Conservation (phyloP, 2,888 invertebrate species). For the Cremastinae sp. region DNA sequence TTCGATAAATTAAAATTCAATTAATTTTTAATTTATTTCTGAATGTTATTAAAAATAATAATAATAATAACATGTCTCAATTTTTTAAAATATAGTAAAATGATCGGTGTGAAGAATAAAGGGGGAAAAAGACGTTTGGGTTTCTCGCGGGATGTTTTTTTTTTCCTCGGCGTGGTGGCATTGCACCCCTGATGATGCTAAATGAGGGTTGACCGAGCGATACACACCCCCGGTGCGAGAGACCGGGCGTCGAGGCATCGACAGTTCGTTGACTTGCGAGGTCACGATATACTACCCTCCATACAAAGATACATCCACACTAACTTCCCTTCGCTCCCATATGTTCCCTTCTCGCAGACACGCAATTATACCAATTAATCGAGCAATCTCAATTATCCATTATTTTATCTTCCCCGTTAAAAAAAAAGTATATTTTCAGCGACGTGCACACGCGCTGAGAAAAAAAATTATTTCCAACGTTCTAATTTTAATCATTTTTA, state of each 20-base stretch:
- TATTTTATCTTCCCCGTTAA: no score
- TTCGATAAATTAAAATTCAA: no score
- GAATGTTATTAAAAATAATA: not conserved
- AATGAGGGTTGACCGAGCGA: conserved; percentile 57
- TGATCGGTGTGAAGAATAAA: not conserved
- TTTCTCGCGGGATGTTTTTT: conserved; percentile 31
- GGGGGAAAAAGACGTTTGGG: conserved; percentile 8
- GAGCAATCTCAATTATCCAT: no score
- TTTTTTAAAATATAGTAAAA: not conserved
- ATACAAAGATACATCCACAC: conserved; percentile 30
- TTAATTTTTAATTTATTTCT: no score
- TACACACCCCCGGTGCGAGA: conserved; percentile 54
- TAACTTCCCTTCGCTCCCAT: not conserved
- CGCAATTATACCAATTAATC: conserved; percentile 14
- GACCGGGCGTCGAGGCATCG: conserved; percentile 59
- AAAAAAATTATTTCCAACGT: no score
- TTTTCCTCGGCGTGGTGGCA: conserved; percentile 29
- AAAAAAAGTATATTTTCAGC: no score
- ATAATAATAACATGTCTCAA: not conserved
- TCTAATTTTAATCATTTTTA: no score
- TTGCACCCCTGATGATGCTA: conserved; percentile 52
- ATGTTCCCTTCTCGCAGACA: conserved; percentile 17
- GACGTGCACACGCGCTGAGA: no score
- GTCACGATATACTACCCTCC: conserved; percentile 50
- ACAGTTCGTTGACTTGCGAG: conserved; percentile 62